Evolutionary conservation across 1,140 invertebrate species (phyloP).

Genomic region (Drosophila lacteicornis): DNA sequence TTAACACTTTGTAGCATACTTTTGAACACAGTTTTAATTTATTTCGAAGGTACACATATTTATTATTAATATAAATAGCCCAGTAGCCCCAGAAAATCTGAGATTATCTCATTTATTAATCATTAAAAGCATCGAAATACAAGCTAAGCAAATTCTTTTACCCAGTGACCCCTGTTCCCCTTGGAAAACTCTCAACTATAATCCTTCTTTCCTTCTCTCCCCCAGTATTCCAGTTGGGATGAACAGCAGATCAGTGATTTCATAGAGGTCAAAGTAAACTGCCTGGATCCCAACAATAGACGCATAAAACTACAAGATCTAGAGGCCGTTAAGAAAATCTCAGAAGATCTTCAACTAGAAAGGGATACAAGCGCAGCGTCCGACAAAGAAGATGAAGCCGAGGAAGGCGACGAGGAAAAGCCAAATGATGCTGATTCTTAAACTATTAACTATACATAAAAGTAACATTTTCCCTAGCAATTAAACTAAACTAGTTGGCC

Average conservation of each 20-base stretch:
- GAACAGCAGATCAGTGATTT: slow-evolving; percentile 74
- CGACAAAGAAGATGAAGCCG: slow-evolving; percentile 40
- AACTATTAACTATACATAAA: slow-evolving; percentile 34
- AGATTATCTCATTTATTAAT: not conserved
- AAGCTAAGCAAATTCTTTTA: not conserved
- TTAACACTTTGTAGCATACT: too few species aligned
- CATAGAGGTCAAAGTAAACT: slow-evolving; percentile 70
- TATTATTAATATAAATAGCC: not conserved
- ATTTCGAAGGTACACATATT: too few species aligned
- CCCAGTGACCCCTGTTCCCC: not conserved
- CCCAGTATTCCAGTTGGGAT: slow-evolving; percentile 82
- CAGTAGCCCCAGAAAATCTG: too few species aligned
- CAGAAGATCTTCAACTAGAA: slow-evolving; percentile 48
- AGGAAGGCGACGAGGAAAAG: slow-evolving; percentile 32
- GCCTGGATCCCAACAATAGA: slow-evolving; percentile 75
- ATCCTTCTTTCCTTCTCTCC: not conserved
- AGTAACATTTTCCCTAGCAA: slow-evolving; percentile 41
- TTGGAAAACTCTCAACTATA: not conserved
- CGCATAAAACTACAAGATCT: slow-evolving; percentile 70
- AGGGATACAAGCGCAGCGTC: slow-evolving; percentile 6
- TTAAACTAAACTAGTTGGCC: slow-evolving; percentile 51
- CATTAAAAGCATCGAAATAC: not conserved
- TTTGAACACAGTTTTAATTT: too few species aligned
- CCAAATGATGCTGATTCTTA: slow-evolving; percentile 39
- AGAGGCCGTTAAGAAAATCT: slow-evolving; percentile 55